A percentile compares a stretch with the other conserved stretches of the same genome.
These are phyloP conservation scores for Maconellicoccus hirsutus DNA, from an alignment of 1,140 invertebrate genomes.

Conservation along the genomic window DNA sequence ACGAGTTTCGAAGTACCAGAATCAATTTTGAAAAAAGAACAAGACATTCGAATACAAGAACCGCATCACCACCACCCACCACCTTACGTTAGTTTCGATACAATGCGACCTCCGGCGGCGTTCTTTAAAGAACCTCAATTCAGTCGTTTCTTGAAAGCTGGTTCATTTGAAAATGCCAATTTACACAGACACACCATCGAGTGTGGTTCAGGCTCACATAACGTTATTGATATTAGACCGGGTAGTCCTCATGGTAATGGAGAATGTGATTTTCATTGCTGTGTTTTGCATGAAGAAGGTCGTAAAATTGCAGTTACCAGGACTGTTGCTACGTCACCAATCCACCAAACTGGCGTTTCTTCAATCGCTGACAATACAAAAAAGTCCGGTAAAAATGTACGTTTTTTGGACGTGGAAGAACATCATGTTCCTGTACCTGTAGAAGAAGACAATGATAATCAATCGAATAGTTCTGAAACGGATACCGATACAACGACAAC, in stretches of 20 bases:
- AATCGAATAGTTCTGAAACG: conserved; percentile 73
- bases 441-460: not conserved
- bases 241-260: conserved; percentile 45
- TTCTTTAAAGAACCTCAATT: conserved; percentile 46
- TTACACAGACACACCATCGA: conserved; percentile 67
- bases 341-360: conserved; percentile 64
- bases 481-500: conserved; percentile 88
- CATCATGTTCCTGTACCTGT: conserved; percentile 14
- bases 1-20: conserved; percentile 31
- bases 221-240: conserved; percentile 47
- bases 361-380: conserved; percentile 40
- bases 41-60: conserved; percentile 8
- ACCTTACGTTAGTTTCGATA: conserved; percentile 37
- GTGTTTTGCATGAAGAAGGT: conserved; percentile 81
- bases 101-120: conserved; percentile 34
- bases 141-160: conserved; percentile 49
- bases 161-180: conserved; percentile 57
- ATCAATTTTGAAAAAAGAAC: conserved; percentile 31
- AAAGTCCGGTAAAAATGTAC: conserved; percentile 42
- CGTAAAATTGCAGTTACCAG: conserved; percentile 80
- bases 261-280: conserved; percentile 91
- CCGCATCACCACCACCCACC: conserved; percentile 39
- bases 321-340: conserved; percentile 78
- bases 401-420: conserved; percentile 58
- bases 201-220: conserved; percentile 59